Percentiles rank a stretch among this genome's conserved stretches.
These are phyloP conservation scores for Masticophis lateralis DNA, from an alignment of 2,797 vertebrate genomes.

Conservation along the genomic window DNA sequence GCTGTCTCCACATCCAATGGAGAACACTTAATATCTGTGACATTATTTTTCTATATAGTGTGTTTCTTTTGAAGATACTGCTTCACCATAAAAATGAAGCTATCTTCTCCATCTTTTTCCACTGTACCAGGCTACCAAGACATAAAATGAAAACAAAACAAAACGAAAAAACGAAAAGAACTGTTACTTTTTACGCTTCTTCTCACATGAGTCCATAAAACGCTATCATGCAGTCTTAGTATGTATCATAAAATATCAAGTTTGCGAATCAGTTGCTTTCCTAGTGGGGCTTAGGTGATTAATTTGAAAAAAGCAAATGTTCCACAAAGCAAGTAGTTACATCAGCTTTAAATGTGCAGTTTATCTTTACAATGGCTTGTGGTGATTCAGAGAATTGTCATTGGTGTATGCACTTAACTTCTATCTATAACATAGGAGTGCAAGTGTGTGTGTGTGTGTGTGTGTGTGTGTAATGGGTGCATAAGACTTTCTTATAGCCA, in stretches of 20 bases:
- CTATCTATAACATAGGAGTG: not conserved
- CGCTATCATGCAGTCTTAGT: not conserved
- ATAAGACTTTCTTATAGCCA: not conserved
- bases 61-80: fast-evolving
- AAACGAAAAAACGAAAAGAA: not conserved
- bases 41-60: not conserved
- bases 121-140: not conserved
- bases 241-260: slow-evolving; percentile 4
- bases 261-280: not conserved
- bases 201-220: not conserved
- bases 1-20: no score
- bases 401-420: not conserved
- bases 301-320: not conserved
- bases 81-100: not conserved
- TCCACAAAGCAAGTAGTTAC: not conserved
- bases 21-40: not conserved
- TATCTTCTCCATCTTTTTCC: not conserved
- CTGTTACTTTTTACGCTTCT: not conserved
- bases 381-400: not conserved
- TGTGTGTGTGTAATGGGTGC: not conserved
- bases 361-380: not conserved
- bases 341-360: slow-evolving; percentile 21
- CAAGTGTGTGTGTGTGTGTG: not conserved
- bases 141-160: not conserved
- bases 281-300: not conserved